A percentile compares a stretch with the other conserved stretches of the same genome.
phyloP scores from a whole-genome alignment of 2,888 invertebrate species.

The Drosophila ezoana region DNA sequence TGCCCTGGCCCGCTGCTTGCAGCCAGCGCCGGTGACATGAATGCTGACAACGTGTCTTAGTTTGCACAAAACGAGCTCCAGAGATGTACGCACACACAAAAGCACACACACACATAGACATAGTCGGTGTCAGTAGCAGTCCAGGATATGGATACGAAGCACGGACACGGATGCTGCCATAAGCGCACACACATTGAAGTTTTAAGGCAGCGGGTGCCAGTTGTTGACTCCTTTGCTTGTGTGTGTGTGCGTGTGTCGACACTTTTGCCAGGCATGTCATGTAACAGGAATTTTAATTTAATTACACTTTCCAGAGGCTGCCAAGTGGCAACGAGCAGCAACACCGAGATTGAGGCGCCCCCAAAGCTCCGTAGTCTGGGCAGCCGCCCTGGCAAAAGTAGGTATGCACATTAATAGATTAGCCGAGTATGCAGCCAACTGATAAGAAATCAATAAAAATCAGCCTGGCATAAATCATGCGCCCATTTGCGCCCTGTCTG shows the following conservation, averaged over 20 bases:
- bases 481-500: slow-evolving; percentile 52
- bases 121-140: slow-evolving; percentile 37
- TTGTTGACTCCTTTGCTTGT: slow-evolving; percentile 53
- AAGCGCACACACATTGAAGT: slow-evolving; percentile 21
- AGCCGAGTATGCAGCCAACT: slow-evolving; percentile 34
- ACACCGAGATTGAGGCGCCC: slow-evolving; percentile 36
- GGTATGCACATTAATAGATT: slow-evolving; percentile 65
- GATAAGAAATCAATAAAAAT: slow-evolving; percentile 75
- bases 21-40: slow-evolving; percentile 70
- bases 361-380: background rate
- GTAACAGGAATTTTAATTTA: slow-evolving; percentile 79
- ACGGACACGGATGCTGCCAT: slow-evolving; percentile 50
- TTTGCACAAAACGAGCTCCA: slow-evolving; percentile 75
- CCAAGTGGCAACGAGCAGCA: slow-evolving; percentile 18
- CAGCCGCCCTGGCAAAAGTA: slow-evolving; percentile 19
- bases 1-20: slow-evolving; percentile 9
- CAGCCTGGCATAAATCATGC: slow-evolving; percentile 69
- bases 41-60: slow-evolving; percentile 82
- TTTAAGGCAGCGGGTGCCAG: slow-evolving; percentile 36
- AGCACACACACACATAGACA: slow-evolving; percentile 22
- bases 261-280: slow-evolving; percentile 71
- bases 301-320: slow-evolving; percentile 60
- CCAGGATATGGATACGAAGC: slow-evolving; percentile 43
- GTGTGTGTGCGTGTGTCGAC: slow-evolving; percentile 57
- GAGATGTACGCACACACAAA: slow-evolving; percentile 41